phyloP scores from a whole-genome alignment of 2,113 vertebrate genomes.

The Microtus montanus region DNA sequence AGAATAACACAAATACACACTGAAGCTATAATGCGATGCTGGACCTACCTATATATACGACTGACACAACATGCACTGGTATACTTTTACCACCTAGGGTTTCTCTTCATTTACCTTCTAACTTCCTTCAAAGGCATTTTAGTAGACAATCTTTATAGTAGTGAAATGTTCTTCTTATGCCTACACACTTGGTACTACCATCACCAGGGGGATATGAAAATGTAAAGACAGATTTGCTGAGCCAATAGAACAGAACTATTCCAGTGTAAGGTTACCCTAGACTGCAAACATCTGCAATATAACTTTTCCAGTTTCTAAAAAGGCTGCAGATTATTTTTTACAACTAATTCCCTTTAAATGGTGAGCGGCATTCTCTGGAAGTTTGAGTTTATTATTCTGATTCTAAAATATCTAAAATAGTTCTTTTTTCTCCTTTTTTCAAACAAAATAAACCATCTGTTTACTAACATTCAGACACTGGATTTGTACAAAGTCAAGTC shows the following conservation, averaged over 20 bases:
- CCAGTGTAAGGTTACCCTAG: slow-evolving; percentile 27
- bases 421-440: background rate
- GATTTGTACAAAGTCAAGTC: slow-evolving; percentile 21
- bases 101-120: slow-evolving; percentile 28
- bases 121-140: slow-evolving; percentile 25
- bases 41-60: background rate
- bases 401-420: slow-evolving; percentile 40
- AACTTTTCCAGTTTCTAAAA: slow-evolving; percentile 32
- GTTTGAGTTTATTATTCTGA: slow-evolving; percentile 11
- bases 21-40: background rate
- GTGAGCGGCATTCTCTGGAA: background rate
- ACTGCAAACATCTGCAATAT: slow-evolving; percentile 13
- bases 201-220: background rate
- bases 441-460: slow-evolving; percentile 20
- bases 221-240: background rate
- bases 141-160: background rate
- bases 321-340: background rate
- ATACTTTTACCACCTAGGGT: background rate
- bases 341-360: background rate
- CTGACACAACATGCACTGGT: background rate
- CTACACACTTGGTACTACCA: background rate
- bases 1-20: background rate
- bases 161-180: background rate
- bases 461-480: slow-evolving; percentile 1
- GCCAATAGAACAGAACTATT: slow-evolving; percentile 54